These are phyloP conservation scores for Crossocerus cetratus DNA, from an alignment of 2,888 invertebrate species.

Conservation along the genomic window DNA sequence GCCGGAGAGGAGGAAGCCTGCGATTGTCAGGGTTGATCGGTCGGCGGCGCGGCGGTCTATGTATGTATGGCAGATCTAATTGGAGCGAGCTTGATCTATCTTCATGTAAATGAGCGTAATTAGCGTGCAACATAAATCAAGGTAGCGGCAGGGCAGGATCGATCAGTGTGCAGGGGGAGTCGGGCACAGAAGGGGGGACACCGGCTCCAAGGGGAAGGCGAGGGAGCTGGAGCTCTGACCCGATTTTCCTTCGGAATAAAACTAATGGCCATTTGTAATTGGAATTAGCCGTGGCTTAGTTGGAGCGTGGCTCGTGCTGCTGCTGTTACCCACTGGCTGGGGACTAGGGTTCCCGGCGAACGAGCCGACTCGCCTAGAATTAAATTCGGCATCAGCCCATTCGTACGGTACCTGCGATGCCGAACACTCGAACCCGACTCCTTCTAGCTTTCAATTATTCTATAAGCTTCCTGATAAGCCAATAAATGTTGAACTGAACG, in stretches of 20 bases:
- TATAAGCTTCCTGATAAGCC: too few species aligned
- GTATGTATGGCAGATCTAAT: constrained; percentile 60
- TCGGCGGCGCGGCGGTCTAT: constrained; percentile 21
- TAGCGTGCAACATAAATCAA: constrained; percentile 74
- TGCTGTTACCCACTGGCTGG: neutral
- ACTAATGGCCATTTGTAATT: constrained; percentile 75
- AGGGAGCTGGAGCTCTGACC: constrained; percentile 45
- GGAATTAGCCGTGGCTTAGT: constrained; percentile 67
- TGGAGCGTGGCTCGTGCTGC: constrained; percentile 13
- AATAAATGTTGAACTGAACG: too few species aligned
- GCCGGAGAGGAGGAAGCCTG: constrained; percentile 6
- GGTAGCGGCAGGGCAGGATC: constrained; percentile 57
- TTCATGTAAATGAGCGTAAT: constrained; percentile 75
- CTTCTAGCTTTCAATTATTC: neutral
- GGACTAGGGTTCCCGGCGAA: constrained; percentile 2
- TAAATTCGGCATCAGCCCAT: constrained; percentile 22
- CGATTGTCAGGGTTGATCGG: constrained; percentile 29
- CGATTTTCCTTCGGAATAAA: constrained; percentile 72
- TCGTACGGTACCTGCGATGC: neutral
- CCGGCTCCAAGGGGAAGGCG: neutral
- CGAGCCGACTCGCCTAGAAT: constrained; percentile 17
- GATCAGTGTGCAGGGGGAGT: constrained; percentile 44
- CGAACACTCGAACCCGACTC: neutral
- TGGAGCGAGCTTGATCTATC: constrained; percentile 68
- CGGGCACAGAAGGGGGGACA: constrained; percentile 1